A percentile compares a stretch with the other conserved stretches of the same genome.
Evolutionary conservation across 2,113 vertebrate species (phyloP).

Genomic region (Eurystomus gularis): DNA sequence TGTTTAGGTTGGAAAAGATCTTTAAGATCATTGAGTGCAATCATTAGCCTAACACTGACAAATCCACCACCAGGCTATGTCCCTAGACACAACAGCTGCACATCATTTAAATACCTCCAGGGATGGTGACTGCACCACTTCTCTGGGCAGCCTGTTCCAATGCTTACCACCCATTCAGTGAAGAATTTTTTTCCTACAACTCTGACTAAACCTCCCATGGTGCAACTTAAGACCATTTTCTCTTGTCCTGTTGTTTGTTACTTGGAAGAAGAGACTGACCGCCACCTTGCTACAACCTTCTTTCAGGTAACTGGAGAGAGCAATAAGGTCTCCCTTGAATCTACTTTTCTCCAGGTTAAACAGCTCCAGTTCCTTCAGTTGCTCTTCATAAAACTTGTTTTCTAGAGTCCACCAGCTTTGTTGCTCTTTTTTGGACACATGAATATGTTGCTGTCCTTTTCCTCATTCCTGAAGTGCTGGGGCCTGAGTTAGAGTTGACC

Average conservation of each 20-base stretch:
- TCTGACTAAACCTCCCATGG: not conserved
- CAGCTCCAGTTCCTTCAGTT: not conserved
- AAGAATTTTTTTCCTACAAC: not conserved
- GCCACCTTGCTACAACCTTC: rapidly evolving
- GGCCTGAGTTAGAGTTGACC: too few relatives aligned
- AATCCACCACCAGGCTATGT: not conserved
- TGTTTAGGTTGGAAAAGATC: not conserved
- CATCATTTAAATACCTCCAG: not conserved
- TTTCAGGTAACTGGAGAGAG: not conserved
- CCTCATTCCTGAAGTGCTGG: too few relatives aligned
- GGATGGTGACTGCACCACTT: not conserved
- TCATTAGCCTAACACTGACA: not conserved
- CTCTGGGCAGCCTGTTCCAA: not conserved
- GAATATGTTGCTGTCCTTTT: not conserved
- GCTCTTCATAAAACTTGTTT: not conserved
- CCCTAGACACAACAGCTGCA: too few relatives aligned
- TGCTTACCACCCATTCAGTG: not conserved
- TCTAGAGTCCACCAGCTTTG: not conserved
- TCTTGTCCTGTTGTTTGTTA: not conserved
- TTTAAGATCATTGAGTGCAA: not conserved
- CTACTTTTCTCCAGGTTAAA: not conserved
- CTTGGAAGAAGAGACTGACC: not conserved
- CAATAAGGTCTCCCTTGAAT: not conserved
- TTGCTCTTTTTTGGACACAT: not conserved
- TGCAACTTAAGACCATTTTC: not conserved